These are phyloP conservation scores for Gopherus evgoodei DNA, from an alignment of 2,113 vertebrate species.

Conservation along the genomic window DNA sequence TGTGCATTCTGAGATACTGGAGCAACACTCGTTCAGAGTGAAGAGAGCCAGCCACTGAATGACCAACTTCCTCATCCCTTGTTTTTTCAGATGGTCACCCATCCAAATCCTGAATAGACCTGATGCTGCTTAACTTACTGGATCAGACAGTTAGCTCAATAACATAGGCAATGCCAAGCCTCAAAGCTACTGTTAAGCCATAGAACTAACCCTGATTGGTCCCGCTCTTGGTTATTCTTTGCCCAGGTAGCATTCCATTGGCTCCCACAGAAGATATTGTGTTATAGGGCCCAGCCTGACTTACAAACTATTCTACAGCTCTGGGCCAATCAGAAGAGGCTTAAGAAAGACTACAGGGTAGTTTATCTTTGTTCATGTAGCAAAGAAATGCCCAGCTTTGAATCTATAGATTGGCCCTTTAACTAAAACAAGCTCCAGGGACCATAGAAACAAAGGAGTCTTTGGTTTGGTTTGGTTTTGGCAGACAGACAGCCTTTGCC, in stretches of 20 bases:
- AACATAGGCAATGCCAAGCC: not conserved
- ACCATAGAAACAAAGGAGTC: slow-evolving; percentile 62
- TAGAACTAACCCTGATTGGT: not conserved
- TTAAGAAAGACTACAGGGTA: slow-evolving; percentile 24
- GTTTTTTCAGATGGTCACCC: not conserved
- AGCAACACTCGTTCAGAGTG: not conserved
- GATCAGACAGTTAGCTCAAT: not conserved
- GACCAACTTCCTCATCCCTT: not conserved
- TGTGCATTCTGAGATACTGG: not conserved
- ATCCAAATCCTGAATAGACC: not conserved
- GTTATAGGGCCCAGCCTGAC: not conserved
- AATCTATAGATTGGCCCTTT: slow-evolving; percentile 75
- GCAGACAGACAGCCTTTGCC: slow-evolving; percentile 64
- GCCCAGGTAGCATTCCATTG: not conserved
- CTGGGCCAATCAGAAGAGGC: slow-evolving; percentile 34
- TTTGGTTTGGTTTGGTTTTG: slow-evolving; percentile 57
- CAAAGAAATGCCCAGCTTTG: slow-evolving; percentile 70
- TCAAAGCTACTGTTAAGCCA: not conserved
- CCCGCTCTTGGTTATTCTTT: not conserved
- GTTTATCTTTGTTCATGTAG: slow-evolving; percentile 66
- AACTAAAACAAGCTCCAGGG: slow-evolving; percentile 64
- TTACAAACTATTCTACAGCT: slow-evolving; percentile 6
- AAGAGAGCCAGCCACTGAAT: not conserved
- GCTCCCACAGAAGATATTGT: not conserved
- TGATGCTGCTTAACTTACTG: not conserved